Base-by-base conservation (phyloP, 2,888 invertebrate genomes). In the Mayetiola destructor region DNA sequence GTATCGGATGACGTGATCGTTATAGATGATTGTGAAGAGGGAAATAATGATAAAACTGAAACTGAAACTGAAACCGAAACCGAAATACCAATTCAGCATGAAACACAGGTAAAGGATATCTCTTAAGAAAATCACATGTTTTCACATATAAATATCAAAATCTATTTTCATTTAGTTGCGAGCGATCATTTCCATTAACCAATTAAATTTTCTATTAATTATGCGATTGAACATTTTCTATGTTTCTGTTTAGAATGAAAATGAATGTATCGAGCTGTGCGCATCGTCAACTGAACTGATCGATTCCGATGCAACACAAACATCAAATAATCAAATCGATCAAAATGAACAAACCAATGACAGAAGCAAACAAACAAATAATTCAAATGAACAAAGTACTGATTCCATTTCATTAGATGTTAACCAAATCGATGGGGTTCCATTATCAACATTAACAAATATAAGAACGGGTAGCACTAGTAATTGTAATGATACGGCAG, bases 401-500 rank as follows among this genome's bases (percentile, higher is more conserved):
- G 20, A 27, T 27, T 27, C n/a, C 48, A 48, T 27, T 48, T 14
- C 48, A 48, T 48, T 48, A 14, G 27, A 27, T 27, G 27, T 27
- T 48, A 48, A 6, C 9, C 27, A 23, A 16, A 48, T 14, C 27
- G 40, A 40, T 40, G 40, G 40, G 12, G 23, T 21, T 21, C 14
- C n/a, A 10, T 6, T 2, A 14, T n/a, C 10, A 14, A 3, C 27
- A 6, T 27, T 27, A 27, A n/a, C 16, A n/a, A 27, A 48, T 16
- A n/a, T 30, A 32, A 12, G 20, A 30, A 20, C 53, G 30, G 20
- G 18, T 53, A 53, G 53, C 16, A 53, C 18, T 32, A 53, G 53
- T 53, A 53, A 30, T 32, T 53, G 53, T 53, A 53, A 30, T 53
- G 53, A 53, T 30, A 20, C 20, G 53, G 53, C 53, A 53, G 53